Evolutionary conservation across 2,797 vertebrate species (phyloP), one percentile per base, ranked within the genome.

Genomic region (Microhierax caerulescens): DNA sequence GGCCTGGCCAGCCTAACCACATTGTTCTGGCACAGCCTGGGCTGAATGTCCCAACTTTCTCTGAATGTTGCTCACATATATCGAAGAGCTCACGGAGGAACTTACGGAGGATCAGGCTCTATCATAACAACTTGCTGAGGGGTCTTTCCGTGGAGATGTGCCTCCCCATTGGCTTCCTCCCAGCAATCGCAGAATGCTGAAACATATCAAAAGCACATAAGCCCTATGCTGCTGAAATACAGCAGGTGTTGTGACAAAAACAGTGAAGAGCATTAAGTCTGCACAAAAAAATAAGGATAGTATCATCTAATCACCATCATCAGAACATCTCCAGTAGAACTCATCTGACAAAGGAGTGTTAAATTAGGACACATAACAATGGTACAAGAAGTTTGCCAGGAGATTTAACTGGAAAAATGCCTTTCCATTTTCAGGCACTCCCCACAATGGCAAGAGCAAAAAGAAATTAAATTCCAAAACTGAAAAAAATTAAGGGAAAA

Each of bases 311-410:
- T 94, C 78, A 47, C 78, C 77, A 56, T 83, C 86, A 63, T 67
- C 85, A 76, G 51, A 78, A 70, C 48, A 77, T 83, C 87, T 77
- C 50, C 30, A 80, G 36, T 32, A 48, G 80, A 85, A 78, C 30
- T 93, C 82, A 14, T 94, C 68, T 84, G 82, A 93, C 48, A 94
- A 88, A 96, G 41, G 48, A 85, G 68, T 79, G 60, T 96, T 93
- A 95, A 82, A 23, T 85, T 93, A 89, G 93, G 90, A 92, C 90
- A 93, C 48, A 78, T 57, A 96, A 97, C 93, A 97, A 97, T 97
- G 79, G 94, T 47, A 47, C 34, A 72, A 74, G 72, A 77, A 84
- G 60, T 86, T 90, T 95, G 93, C 91, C 96, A 95, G 85, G 45
- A 95, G 79, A 83, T 88, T 94, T 65, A 73, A 83, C 85, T 88